These are phyloP conservation scores for Erpetoichthys calabaricus DNA, from an alignment of 2,797 vertebrate species.

Conservation along the genomic window DNA sequence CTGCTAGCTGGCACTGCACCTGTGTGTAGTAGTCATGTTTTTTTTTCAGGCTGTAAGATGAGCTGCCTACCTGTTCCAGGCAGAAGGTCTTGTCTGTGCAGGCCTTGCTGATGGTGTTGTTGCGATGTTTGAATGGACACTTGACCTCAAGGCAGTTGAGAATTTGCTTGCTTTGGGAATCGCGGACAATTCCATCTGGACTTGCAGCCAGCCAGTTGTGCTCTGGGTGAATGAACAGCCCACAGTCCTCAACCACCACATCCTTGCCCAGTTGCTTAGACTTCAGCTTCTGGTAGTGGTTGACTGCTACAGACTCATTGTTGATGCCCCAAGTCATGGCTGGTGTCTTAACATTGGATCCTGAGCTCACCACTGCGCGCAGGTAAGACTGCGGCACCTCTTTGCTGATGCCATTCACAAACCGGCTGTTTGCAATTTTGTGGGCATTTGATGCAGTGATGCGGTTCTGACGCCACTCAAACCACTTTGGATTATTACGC, in stretches of 20 bases:
- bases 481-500: conserved; percentile 48
- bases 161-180: conserved; percentile 24
- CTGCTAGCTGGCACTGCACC: conserved; percentile 60
- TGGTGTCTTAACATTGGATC: conserved; percentile 29
- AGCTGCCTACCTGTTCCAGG: conserved; percentile 27
- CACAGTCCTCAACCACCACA: conserved; percentile 45
- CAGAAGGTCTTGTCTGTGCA: conserved; percentile 57
- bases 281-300: conserved; percentile 43
- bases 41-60: conserved; percentile 41
- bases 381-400: conserved; percentile 54
- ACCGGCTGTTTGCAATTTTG: conserved; percentile 43
- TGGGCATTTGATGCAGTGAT: conserved; percentile 61
- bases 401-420: conserved; percentile 29
- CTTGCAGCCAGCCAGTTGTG: conserved; percentile 59
- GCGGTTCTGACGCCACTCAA: conserved; percentile 51
- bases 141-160: conserved; percentile 62
- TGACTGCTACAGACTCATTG: conserved; percentile 35
- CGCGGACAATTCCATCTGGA: conserved; percentile 56
- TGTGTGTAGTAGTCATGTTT: conserved; percentile 59
- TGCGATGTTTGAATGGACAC: conserved; percentile 63
- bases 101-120: conserved; percentile 40
- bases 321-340: conserved; percentile 60
- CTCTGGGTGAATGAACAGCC: conserved; percentile 47
- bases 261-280: conserved; percentile 14
- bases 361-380: conserved; percentile 33